These are phyloP conservation scores for Phylloscopus whistleri DNA, from an alignment of 2,113 vertebrate genomes.

Conservation along the genomic window DNA sequence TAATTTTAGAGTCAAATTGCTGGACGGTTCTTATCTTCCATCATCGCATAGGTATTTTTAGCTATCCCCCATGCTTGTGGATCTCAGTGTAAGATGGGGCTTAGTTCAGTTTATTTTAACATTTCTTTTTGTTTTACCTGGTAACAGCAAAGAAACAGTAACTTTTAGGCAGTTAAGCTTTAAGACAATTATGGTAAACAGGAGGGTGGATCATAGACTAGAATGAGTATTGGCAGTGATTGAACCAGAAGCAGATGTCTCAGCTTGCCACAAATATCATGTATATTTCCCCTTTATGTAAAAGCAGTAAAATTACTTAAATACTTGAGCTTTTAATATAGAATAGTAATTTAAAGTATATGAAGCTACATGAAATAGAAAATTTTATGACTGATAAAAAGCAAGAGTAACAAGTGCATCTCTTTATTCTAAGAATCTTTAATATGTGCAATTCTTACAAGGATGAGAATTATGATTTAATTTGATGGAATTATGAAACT, in stretches of 20 bases:
- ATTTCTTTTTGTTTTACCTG: background rate
- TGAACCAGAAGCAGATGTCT: background rate
- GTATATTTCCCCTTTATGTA: background rate
- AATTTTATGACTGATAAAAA: background rate
- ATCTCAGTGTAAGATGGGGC: background rate
- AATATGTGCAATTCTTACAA: background rate
- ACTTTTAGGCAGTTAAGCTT: background rate
- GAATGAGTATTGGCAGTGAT: background rate
- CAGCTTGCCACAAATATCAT: background rate
- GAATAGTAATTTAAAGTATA: background rate
- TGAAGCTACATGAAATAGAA: background rate
- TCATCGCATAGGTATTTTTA: background rate
- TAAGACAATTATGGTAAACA: background rate
- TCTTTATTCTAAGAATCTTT: background rate
- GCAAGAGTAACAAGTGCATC: background rate
- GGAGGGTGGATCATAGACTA: background rate
- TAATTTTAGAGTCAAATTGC: background rate
- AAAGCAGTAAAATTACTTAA: background rate
- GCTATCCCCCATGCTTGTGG: background rate
- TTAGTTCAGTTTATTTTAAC: background rate
- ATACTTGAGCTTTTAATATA: background rate
- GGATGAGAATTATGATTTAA: background rate
- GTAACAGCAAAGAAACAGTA: background rate
- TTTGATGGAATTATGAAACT: background rate
- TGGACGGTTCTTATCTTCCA: background rate